Evolutionary conservation across 2,797 vertebrate species (phyloP).

Genomic region (Helostoma temminkii): DNA sequence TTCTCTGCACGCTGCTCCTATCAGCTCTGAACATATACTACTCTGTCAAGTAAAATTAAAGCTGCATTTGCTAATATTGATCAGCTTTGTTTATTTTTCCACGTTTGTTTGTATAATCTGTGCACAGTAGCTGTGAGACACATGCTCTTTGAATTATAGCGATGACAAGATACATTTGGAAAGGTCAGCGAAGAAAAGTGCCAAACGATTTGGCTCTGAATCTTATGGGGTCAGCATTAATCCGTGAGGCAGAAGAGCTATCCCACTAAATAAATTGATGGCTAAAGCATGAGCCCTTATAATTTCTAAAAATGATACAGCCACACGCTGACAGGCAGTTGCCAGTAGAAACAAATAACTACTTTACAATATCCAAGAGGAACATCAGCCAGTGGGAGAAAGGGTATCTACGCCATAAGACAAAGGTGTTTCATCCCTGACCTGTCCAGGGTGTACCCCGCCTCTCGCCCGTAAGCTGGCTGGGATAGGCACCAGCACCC

Average conservation of each 20-base stretch:
- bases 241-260: constrained; percentile 27
- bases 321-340: constrained; percentile 13
- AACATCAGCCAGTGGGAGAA: not conserved
- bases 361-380: not conserved
- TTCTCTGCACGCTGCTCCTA: constrained; percentile 11
- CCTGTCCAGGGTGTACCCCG: too few relatives aligned
- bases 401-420: too few relatives aligned
- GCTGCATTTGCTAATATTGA: not conserved
- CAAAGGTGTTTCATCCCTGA: too few relatives aligned
- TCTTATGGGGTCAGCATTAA: constrained; percentile 43
- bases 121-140: constrained; percentile 6
- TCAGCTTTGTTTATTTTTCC: constrained; percentile 8
- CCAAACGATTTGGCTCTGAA: constrained; percentile 62
- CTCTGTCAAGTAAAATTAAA: not conserved
- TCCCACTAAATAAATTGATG: constrained; percentile 26
- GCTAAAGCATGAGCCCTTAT: constrained; percentile 18
- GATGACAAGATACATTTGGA: constrained; percentile 32
- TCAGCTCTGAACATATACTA: not conserved
- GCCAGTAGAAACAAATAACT: constrained; percentile 7
- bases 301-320: constrained; percentile 9
- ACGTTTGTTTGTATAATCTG: constrained; percentile 13
- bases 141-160: constrained; percentile 17
- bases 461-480: too few relatives aligned
- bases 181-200: constrained; percentile 50
- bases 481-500: too few relatives aligned